Evolutionary conservation across 2,888 invertebrate species (phyloP).

Genomic region (Heliconius ethilla): DNA sequence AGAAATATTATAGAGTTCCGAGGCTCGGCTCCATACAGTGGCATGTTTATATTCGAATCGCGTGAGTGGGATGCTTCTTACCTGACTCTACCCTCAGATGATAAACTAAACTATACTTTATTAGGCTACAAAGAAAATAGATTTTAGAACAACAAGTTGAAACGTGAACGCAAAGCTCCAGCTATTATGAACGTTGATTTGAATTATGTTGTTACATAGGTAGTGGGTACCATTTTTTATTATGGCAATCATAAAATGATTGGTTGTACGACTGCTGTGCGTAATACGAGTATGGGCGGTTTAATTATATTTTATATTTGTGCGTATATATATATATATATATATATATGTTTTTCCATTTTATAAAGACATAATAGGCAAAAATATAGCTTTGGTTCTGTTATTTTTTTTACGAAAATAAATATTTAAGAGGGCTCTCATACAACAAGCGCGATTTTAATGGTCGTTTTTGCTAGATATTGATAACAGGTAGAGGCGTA

Average conservation of each 20-base stretch:
- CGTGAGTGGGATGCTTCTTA: slow-evolving; percentile 53
- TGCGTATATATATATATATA: not conserved
- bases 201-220: slow-evolving; percentile 59
- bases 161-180: slow-evolving; percentile 55
- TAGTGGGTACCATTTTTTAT: slow-evolving; percentile 53
- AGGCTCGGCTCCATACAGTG: slow-evolving; percentile 52
- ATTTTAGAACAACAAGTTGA: slow-evolving; percentile 50
- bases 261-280: slow-evolving; percentile 20
- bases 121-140: slow-evolving; percentile 52
- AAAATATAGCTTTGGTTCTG: not conserved
- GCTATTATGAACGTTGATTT: slow-evolving; percentile 65
- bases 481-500: too few species aligned
- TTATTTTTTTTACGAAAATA: not conserved
- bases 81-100: slow-evolving; percentile 43
- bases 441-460: too few species aligned
- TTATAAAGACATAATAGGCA: not conserved
- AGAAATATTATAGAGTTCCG: slow-evolving; percentile 65
- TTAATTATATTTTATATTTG: slow-evolving; percentile 1
- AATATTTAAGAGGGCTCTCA: too few species aligned
- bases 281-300: slow-evolving; percentile 19
- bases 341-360: not conserved
- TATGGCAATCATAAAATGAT: slow-evolving; percentile 56
- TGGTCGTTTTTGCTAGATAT: too few species aligned
- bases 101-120: slow-evolving; percentile 56
- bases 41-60: slow-evolving; percentile 58